Base-by-base conservation (phyloP, 92 coral and sea anemone genomes). In the Actinernus sp. region DNA sequence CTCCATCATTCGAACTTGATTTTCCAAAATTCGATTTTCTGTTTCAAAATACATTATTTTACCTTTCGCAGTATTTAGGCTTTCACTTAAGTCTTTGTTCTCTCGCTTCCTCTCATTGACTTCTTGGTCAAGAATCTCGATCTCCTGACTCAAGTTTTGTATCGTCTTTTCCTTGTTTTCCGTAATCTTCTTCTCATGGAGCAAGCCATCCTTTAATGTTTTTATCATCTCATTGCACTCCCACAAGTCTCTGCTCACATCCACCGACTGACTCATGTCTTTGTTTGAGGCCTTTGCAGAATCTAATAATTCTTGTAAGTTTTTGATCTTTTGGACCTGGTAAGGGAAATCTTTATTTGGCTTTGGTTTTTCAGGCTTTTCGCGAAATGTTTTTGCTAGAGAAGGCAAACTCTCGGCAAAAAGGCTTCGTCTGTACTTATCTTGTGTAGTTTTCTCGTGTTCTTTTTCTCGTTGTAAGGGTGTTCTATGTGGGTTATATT, bases 1-100 rank as follows among this genome's bases (percentile, higher is more conserved):
- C 30, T 90, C 87, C 50, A 74, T 63, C 97, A 90, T 81, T 26
- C 59, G 58, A 0, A 86, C 92, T 51, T 90, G 97, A 23, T 84
- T 82, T 12, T 59, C 86, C 18, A 90, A 66, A 33, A 90, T 68
- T 29, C 73, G 63, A 59, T 81, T 90, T 22, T 90, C 86, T 3
- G 97, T 81, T 49, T 90, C 86, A 21, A 85, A 17, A 2, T 92
- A 53, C 36, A 57, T 46, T n/a, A 73, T 37, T 54, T 66, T 86
- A 2, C 86, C 55, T 49, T 73, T 66, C 4, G 61, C 56, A 11
- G 68, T 79, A 25, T 67, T 41, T 31, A 76, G 40, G 49, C 72
- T 76, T 13, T 76, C 83, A 45, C 54, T 76, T 19, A 52, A 26
- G 14, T 58, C 57, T 3, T 71, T 31, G 19, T 63, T 63, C 31